Evolutionary conservation across 2,888 invertebrate genomes (phyloP).

Genomic region (Saturnia pavonia): DNA sequence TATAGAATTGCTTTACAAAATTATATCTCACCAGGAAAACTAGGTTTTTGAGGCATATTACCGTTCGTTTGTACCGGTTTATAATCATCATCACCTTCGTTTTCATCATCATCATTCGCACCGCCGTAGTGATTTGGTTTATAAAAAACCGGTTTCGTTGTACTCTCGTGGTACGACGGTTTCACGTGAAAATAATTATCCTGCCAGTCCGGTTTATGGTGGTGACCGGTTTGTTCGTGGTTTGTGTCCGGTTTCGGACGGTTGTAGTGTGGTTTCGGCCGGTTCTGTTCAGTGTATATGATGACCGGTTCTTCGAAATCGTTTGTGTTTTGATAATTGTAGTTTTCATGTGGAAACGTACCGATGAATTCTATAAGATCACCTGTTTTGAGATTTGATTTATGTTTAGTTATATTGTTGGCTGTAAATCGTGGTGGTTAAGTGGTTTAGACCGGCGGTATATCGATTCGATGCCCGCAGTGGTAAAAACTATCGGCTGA

Average conservation of each 20-base stretch:
- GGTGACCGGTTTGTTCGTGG: conserved; percentile 45
- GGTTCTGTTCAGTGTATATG: conserved; percentile 71
- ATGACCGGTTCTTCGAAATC: conserved; percentile 75
- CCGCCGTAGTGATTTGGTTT: conserved; percentile 48
- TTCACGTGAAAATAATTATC: conserved; percentile 70
- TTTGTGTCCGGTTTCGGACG: conserved; percentile 36
- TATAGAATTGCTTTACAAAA: conserved; percentile 27
- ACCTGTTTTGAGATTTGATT: conserved; percentile 59
- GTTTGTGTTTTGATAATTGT: conserved; percentile 71
- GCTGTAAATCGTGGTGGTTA: too few relatives aligned
- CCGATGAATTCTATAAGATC: conserved; percentile 78
- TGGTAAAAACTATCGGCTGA: too few relatives aligned
- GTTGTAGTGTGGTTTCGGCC: conserved; percentile 62
- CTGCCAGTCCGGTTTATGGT: conserved; percentile 60
- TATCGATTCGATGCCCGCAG: too few relatives aligned
- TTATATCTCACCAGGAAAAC: conserved; percentile 71
- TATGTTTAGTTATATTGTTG: neutral
- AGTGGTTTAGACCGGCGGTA: too few relatives aligned
- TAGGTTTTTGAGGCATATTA: conserved; percentile 65
- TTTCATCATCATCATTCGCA: conserved; percentile 28
- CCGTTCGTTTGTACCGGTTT: conserved; percentile 63
- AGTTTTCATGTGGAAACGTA: conserved; percentile 74
- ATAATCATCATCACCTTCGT: conserved; percentile 71
- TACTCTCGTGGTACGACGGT: conserved; percentile 74
- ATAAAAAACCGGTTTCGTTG: conserved; percentile 49